Evolutionary conservation across 2,797 vertebrate genomes (phyloP).

Genomic region (Furcifer pardalis): DNA sequence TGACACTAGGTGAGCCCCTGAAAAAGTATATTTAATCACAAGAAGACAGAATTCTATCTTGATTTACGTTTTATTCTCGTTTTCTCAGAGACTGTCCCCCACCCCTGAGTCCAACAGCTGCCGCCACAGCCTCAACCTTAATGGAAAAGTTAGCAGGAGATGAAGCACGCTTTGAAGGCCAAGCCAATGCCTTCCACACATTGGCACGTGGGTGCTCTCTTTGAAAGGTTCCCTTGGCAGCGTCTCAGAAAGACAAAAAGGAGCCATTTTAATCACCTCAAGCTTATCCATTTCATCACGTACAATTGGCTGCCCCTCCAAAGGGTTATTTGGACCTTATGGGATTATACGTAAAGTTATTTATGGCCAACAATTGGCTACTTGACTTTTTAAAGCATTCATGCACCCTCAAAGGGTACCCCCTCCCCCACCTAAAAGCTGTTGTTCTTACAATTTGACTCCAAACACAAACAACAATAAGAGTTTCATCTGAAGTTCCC

Average conservation of each 20-base stretch:
- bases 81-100: neutral
- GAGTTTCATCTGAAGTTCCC: neutral
- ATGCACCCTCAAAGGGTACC: neutral
- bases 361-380: constrained; percentile 17
- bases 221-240: constrained; percentile 23
- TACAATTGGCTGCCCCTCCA: neutral
- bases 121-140: neutral
- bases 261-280: neutral
- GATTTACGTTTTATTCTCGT: neutral
- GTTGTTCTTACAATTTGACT: neutral
- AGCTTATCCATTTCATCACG: neutral
- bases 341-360: constrained; percentile 22
- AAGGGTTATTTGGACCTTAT: constrained; percentile 6
- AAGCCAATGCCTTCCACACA: constrained; percentile 1
- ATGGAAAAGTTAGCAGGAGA: constrained; percentile 6
- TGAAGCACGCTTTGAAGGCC: constrained; percentile 14
- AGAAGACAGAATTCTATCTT: neutral
- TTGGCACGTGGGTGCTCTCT: neutral
- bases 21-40: neutral
- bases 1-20: neutral
- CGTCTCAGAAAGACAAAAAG: constrained; percentile 21
- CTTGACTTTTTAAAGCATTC: neutral
- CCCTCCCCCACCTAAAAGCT: neutral
- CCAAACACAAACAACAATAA: neutral
- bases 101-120: neutral